These are phyloP conservation scores for Synergus laeviventris DNA, from an alignment of 2,888 invertebrate species.

Conservation along the genomic window DNA sequence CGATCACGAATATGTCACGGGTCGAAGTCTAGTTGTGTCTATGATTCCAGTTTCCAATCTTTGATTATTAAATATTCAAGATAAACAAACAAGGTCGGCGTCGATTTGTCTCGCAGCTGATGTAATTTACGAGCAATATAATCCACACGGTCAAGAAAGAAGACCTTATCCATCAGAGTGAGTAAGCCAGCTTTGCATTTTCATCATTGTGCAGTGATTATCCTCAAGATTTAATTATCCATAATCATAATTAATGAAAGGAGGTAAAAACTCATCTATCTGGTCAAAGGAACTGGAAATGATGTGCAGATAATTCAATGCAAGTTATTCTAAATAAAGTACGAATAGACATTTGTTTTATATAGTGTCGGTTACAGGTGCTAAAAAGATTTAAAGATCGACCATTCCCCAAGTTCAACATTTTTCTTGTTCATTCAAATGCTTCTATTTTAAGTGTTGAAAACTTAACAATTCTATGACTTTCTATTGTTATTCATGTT, in stretches of 20 bases:
- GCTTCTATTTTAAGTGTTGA: not conserved
- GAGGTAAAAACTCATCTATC: not conserved
- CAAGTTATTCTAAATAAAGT: not conserved
- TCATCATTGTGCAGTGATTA: not conserved
- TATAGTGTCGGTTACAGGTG: not conserved
- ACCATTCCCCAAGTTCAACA: not conserved
- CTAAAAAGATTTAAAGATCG: not conserved
- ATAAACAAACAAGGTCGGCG: constrained; percentile 33
- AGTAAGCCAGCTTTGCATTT: constrained; percentile 20
- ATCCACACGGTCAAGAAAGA: not conserved
- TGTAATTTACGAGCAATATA: constrained; percentile 31
- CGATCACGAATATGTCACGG: constrained; percentile 55
- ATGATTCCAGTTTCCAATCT: constrained; percentile 37
- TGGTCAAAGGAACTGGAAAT: not conserved
- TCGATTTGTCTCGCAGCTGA: constrained; percentile 14
- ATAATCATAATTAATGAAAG: not conserved
- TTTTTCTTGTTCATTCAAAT: not conserved
- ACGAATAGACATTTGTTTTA: not conserved
- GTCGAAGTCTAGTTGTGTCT: constrained; percentile 60
- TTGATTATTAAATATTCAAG: constrained; percentile 21
- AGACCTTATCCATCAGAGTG: not conserved
- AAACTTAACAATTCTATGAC: not conserved
- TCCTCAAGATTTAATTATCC: constrained; percentile 1
- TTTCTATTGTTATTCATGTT: not conserved
- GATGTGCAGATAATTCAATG: not conserved